phyloP scores from a whole-genome alignment of 1,140 invertebrate species.

The Octopus sinensis region DNA sequence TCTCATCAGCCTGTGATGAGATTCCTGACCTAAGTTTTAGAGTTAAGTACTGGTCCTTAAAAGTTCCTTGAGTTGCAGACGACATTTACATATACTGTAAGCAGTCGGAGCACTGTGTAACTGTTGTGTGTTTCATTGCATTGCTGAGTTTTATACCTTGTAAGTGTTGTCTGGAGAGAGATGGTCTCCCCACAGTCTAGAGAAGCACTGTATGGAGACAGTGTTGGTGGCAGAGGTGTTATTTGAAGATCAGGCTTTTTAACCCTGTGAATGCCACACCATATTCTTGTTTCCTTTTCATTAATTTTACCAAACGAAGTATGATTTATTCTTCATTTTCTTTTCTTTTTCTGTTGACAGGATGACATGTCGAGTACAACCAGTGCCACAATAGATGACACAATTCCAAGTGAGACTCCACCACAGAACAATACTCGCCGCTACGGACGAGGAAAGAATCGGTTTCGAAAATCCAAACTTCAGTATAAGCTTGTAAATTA shows the following conservation, averaged over 20 bases:
- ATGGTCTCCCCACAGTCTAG: not conserved
- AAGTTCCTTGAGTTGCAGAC: too few relatives aligned
- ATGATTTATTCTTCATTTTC: too few relatives aligned
- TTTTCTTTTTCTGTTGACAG: constrained; percentile 24
- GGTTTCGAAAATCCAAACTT: constrained; percentile 68
- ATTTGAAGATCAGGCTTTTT: not conserved
- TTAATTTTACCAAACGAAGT: too few relatives aligned
- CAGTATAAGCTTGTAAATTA: constrained; percentile 73
- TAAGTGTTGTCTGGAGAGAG: not conserved
- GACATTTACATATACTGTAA: too few relatives aligned
- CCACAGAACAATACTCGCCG: constrained; percentile 68
- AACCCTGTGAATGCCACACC: not conserved
- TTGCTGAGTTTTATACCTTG: too few relatives aligned
- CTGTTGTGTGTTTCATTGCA: too few relatives aligned
- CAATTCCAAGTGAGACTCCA: constrained; percentile 78
- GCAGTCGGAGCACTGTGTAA: too few relatives aligned
- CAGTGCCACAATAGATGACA: constrained; percentile 46
- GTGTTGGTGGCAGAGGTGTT: not conserved
- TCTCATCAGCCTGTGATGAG: too few relatives aligned
- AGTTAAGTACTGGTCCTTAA: too few relatives aligned
- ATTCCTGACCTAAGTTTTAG: too few relatives aligned
- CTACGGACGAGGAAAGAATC: constrained; percentile 66
- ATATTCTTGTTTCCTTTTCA: not conserved
- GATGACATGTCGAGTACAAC: constrained; percentile 51
- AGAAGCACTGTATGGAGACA: not conserved